These are phyloP conservation scores for Rugalucina vietnamica DNA, from an alignment of 2,888 invertebrate species.

Conservation along the genomic window DNA sequence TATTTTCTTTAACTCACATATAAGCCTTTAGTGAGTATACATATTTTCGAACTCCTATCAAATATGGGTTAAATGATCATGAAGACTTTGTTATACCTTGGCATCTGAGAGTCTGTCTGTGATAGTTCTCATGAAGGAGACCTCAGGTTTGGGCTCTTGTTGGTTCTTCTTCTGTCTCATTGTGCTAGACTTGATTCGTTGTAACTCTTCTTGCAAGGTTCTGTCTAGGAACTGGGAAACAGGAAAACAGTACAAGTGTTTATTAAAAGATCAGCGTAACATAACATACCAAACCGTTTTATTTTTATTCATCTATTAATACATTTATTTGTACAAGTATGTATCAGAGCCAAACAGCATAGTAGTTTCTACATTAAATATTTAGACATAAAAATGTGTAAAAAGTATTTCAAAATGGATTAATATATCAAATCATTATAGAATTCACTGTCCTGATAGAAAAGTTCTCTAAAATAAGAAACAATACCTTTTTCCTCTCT, in stretches of 20 bases:
- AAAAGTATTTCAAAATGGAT: no score
- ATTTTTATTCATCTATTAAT: neutral
- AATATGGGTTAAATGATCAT: no score
- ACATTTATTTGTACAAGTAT: neutral
- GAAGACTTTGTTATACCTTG: slow-evolving; percentile 68
- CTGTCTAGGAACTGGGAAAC: slow-evolving; percentile 71
- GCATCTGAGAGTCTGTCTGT: slow-evolving; percentile 76
- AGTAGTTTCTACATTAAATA: no score
- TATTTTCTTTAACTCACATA: no score
- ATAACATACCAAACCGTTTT: no score
- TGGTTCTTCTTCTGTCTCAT: slow-evolving; percentile 74
- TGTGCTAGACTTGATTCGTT: slow-evolving; percentile 78
- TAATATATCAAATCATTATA: no score
- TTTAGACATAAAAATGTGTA: no score
- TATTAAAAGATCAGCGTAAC: no score
- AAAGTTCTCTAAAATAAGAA: neutral
- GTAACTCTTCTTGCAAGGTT: slow-evolving; percentile 79
- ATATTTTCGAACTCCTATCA: no score
- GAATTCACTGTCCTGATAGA: no score
- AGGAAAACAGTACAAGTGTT: neutral
- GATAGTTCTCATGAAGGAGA: slow-evolving; percentile 71
- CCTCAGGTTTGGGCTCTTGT: slow-evolving; percentile 62
- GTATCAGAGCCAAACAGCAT: neutral
- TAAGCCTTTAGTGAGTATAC: no score
- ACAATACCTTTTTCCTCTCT: slow-evolving; percentile 74